These are phyloP conservation scores for Mesembrinibis cayennensis DNA, from an alignment of 2,113 vertebrate species.

Conservation along the genomic window DNA sequence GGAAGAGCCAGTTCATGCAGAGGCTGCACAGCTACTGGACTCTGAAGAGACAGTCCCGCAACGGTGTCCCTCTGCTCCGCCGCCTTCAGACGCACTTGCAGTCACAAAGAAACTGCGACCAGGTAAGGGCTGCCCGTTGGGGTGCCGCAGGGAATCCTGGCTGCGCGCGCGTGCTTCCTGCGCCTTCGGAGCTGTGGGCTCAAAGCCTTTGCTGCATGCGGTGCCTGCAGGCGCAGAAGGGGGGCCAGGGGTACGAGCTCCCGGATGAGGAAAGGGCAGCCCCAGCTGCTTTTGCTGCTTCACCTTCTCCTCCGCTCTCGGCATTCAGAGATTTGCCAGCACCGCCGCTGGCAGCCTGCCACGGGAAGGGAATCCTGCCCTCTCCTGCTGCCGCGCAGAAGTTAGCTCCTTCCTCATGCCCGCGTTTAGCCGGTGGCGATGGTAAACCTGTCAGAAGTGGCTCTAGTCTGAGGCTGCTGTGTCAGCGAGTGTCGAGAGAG, in stretches of 20 bases:
- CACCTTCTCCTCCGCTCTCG: background rate
- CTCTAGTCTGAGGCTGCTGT: background rate
- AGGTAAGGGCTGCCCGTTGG: slow-evolving; percentile 61
- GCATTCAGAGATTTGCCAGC: background rate
- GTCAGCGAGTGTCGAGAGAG: background rate
- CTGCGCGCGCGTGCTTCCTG: background rate
- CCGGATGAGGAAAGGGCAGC: background rate
- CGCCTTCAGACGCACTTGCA: slow-evolving; percentile 96
- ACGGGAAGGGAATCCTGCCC: background rate
- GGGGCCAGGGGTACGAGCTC: background rate
- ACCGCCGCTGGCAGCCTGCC: background rate
- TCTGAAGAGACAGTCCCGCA: slow-evolving; percentile 95
- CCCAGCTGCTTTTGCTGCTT: slow-evolving; percentile 33
- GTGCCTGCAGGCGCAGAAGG: background rate
- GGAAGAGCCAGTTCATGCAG: slow-evolving; percentile 99
- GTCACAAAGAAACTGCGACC: slow-evolving; percentile 93
- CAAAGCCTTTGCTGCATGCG: background rate
- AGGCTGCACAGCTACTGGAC: slow-evolving; percentile 99
- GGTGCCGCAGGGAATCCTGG: background rate
- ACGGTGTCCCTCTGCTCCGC: slow-evolving; percentile 93
- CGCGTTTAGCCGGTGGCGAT: background rate
- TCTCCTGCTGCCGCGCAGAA: background rate
- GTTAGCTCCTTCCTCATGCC: background rate
- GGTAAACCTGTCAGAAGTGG: background rate
- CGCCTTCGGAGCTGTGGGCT: background rate